These are phyloP conservation scores for Crax fasciolata DNA, from an alignment of 2,797 vertebrate genomes.

Conservation along the genomic window DNA sequence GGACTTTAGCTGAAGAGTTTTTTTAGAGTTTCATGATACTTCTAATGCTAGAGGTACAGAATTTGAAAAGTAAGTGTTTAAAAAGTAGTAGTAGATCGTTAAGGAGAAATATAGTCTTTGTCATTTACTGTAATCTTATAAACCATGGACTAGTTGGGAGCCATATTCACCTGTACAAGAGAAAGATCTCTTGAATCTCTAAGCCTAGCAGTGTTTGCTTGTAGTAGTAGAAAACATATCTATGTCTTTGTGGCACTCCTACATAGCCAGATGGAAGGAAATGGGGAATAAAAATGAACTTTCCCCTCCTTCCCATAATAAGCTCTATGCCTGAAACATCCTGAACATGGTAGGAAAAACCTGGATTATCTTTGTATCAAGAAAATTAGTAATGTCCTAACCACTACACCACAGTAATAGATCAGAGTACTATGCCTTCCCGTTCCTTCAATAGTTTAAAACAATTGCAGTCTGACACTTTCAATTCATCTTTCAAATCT, in stretches of 20 bases:
- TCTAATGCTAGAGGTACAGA: not conserved
- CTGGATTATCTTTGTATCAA: not conserved
- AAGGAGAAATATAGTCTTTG: not conserved
- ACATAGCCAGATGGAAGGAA: not conserved
- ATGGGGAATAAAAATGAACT: fast-evolving
- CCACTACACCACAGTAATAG: not conserved
- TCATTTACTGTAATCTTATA: not conserved
- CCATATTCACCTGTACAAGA: not conserved
- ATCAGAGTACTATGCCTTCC: not conserved
- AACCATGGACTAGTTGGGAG: not conserved
- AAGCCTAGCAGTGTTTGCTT: not conserved
- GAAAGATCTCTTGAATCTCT: not conserved
- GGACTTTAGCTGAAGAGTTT: fast-evolving
- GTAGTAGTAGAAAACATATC: not conserved
- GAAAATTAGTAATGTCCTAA: not conserved
- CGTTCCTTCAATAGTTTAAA: not conserved
- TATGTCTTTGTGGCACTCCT: not conserved
- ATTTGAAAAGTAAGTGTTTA: not conserved
- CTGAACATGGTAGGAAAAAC: not conserved
- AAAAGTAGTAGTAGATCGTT: not conserved
- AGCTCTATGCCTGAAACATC: not conserved
- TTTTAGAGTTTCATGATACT: not conserved
- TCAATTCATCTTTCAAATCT: not conserved
- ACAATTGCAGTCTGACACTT: not conserved
- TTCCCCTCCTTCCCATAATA: not conserved